Evolutionary conservation across 1,140 invertebrate genomes (phyloP).

Genomic region (Oreohelix idahoensis): DNA sequence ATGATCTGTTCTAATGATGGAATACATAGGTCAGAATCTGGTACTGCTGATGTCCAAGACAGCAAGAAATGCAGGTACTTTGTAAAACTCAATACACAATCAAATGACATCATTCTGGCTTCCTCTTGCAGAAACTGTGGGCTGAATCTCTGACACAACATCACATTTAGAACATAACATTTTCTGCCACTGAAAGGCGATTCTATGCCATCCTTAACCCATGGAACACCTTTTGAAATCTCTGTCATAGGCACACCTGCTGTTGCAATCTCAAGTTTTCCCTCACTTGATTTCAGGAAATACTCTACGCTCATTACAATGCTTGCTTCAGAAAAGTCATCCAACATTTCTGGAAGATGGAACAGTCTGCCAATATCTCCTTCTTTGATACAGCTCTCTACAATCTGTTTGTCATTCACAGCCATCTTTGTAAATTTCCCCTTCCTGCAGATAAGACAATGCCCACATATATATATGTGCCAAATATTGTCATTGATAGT

Average conservation of each 20-base stretch:
- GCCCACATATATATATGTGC: too few species aligned
- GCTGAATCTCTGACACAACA: slow-evolving; percentile 27
- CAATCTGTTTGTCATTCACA: slow-evolving; percentile 25
- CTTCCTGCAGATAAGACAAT: too few species aligned
- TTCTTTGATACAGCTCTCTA: slow-evolving; percentile 21
- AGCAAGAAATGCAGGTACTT: too few species aligned
- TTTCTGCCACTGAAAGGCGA: slow-evolving; percentile 3
- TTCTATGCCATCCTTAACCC: neutral
- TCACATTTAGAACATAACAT: slow-evolving; percentile 34
- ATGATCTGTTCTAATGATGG: too few species aligned
- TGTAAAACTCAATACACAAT: slow-evolving; percentile 33
- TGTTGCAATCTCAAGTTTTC: neutral
- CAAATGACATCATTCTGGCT: slow-evolving; percentile 26
- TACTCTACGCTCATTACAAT: slow-evolving; percentile 10
- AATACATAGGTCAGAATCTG: too few species aligned
- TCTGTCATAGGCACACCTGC: neutral
- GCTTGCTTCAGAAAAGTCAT: slow-evolving; percentile 36
- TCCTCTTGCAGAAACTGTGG: slow-evolving; percentile 37
- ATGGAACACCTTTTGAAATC: neutral
- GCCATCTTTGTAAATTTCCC: too few species aligned
- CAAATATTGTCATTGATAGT: too few species aligned
- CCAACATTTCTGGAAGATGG: slow-evolving; percentile 10
- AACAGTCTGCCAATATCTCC: neutral
- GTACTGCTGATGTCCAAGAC: too few species aligned
- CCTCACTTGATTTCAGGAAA: neutral